Base-by-base conservation (phyloP, 2,888 invertebrate genomes). In the Conus canariensis region DNA sequence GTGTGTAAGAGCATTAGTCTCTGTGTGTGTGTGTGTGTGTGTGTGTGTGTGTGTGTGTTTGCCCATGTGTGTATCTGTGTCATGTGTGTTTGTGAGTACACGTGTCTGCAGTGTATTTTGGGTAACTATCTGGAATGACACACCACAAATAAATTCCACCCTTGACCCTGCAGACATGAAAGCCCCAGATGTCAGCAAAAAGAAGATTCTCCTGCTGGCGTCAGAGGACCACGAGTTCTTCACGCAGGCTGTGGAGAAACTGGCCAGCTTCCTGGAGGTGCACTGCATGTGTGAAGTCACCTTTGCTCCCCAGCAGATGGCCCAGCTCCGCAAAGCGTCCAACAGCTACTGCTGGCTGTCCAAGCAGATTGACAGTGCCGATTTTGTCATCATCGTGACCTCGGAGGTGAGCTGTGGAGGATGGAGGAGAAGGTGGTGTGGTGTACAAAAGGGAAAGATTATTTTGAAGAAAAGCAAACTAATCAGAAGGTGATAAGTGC, bases 241-340 rank as follows among this genome's bases (percentile, higher is more conserved):
- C 77, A 77, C 58, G 8, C 85, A 74, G 85, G 85, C 89, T 67
- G 67, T 89, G 85, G 89, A 85, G 59, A 85, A 56, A 19, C 85
- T 89, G 58, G 85, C 74, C n/a, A 6, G 22, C 19, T 89, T 89
- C 89, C 85, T 89, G 58, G 4, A 67, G 25, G 25, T 85, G 16
- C 89, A 89, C 85, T 89, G 89, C 74, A 70, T 85, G 89, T 85
- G 70, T 12, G 85, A 85, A 22, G 89, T 89, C 30, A 89, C 70
- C 60, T 88, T 88, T 83, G 88, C 88, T 59, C 88, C 88, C 56
- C 88, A 82, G 88, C 80, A 80, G n/a, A 59, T 85, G 58, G 45
- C 89, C 1, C 45, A 74, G 45, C 56, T 89, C 25, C 85, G 89
- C 16, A 56, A 64, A 30, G 58, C 16, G n/a, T 16, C 16, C 30